phyloP scores from a whole-genome alignment of 2,797 vertebrate species.

The Rhadinocentrus ornatus region DNA sequence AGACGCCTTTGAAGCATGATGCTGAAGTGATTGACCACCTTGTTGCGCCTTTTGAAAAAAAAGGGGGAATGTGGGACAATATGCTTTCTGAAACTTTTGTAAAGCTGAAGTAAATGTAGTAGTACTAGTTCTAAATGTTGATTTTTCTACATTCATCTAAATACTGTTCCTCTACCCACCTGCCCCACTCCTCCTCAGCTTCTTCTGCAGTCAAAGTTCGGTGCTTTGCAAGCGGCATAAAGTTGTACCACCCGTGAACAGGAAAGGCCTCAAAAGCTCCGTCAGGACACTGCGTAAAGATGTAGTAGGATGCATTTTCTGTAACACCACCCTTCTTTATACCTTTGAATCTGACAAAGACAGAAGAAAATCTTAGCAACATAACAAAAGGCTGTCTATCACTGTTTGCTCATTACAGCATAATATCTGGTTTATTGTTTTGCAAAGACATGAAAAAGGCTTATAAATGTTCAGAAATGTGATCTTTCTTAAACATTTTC shows the following conservation, averaged over 20 bases:
- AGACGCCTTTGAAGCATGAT: conserved; percentile 95
- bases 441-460: no score
- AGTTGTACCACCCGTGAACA: conserved; percentile 94
- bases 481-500: no score
- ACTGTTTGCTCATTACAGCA: no score
- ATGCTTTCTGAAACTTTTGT: neutral
- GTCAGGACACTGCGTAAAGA: conserved; percentile 93
- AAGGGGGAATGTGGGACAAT: neutral
- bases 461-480: no score
- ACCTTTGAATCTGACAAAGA: conserved; percentile 86
- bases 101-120: no score
- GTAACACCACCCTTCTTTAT: conserved; percentile 92
- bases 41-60: conserved; percentile 85
- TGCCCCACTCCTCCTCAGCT: conserved; percentile 93
- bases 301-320: conserved; percentile 94
- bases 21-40: conserved; percentile 95
- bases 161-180: conserved; percentile 64
- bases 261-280: conserved; percentile 95
- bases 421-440: no score
- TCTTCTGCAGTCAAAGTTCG: conserved; percentile 92
- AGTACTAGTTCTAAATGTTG: neutral
- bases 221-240: conserved; percentile 89
- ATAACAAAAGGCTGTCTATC: neutral
- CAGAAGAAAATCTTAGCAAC: neutral
- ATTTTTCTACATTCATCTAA: neutral